Conservation (phyloP, 2,113 vertebrate species). For the Actenoides hombroni region DNA sequence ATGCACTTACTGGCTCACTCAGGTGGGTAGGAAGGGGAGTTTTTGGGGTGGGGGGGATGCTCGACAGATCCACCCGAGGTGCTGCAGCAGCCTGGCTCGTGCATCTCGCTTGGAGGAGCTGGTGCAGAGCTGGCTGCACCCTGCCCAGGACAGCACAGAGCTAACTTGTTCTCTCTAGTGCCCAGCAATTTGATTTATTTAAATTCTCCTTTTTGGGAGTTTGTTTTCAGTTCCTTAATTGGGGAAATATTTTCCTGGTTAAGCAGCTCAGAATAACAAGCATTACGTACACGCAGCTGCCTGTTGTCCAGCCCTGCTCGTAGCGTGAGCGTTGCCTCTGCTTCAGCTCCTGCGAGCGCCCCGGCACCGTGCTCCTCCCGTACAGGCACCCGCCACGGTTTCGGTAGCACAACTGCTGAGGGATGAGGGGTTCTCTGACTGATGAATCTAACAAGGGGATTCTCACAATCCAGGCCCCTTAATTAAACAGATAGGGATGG, state of each 20-base stretch:
- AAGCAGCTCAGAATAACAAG: neutral
- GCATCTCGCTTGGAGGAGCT: accelerated
- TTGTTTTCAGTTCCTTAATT: neutral
- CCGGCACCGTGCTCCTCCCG: neutral
- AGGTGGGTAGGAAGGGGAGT: constrained; percentile 75
- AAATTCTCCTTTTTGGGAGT: neutral
- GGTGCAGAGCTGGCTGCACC: neutral
- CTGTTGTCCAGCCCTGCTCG: neutral
- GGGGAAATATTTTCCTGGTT: neutral
- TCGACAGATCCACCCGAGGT: neutral
- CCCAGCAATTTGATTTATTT: neutral
- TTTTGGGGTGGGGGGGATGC: neutral
- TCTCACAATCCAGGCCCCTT: constrained; percentile 59
- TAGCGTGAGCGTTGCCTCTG: accelerated
- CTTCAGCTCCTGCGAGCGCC: accelerated
- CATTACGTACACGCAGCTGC: neutral
- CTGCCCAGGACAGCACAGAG: neutral
- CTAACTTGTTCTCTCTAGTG: neutral
- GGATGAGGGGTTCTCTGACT: constrained; percentile 54
- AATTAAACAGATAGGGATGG: constrained; percentile 68
- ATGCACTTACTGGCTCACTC: constrained; percentile 99
- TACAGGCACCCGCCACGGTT: neutral
- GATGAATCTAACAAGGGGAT: constrained; percentile 68
- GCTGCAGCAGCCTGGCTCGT: neutral
- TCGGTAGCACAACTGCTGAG: constrained; percentile 48